Base-by-base conservation (phyloP, 2,797 vertebrate genomes). In the Pteropus rufus region DNA sequence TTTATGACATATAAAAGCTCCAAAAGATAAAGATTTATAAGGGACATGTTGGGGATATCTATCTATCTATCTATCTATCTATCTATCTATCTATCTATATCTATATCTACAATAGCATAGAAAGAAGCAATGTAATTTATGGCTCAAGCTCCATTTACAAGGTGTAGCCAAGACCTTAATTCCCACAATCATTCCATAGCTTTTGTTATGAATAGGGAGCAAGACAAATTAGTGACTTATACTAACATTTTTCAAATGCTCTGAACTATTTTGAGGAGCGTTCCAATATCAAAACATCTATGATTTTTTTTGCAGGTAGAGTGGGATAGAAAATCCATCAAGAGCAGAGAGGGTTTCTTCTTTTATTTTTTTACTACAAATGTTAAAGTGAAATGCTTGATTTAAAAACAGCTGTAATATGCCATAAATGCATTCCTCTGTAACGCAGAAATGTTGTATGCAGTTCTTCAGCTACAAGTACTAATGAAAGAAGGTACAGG, bases 351-450 rank as follows among this genome's bases (percentile, higher is more conserved):
- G 8, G n/a, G 76, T n/a, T 64, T 31, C 60, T 54, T 67, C 39
- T 52, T 73, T 19, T 49, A 18, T 70, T 46, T 60, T 54, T 64
- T 88, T 75, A 44, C n/a, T 69, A 44, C 36, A 85, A 81, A 94
- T 73, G 85, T 46, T 89, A 85, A 86, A 79, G 52, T 82, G 44
- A 58, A 86, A 94, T 76, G 23, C 9, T 79, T 80, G n/a, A 56
- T 91, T 96, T 91, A 54, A 86, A 97, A 93, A 95, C 21, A 86
- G 69, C 62, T 83, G 21, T 60, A 94, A 91, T 86, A 86, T 11
- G 64, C 75, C 54, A 46, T 82, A 89, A 93, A 79, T 94, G 11
- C n/a, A 86, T 21, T 79, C 8, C 34, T 89, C 34, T 54, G 12
- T 54, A 82, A 65, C 65, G 70, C 21, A 67, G 60, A 87, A 82